These are phyloP conservation scores for Tipula unca DNA, from an alignment of 2,888 invertebrate genomes.

Conservation along the genomic window DNA sequence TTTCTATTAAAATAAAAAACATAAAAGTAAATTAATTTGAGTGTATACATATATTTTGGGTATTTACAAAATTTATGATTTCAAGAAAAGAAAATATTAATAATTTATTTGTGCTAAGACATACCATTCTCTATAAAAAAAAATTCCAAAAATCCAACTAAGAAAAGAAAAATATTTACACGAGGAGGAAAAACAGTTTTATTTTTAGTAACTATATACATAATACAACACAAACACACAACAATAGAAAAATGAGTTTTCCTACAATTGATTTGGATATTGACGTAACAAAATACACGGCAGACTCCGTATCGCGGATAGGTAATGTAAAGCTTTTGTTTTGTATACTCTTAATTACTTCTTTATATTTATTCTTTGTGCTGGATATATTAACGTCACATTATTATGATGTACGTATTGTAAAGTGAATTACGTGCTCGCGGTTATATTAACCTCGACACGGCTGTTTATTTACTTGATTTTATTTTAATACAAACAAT, in stretches of 20 bases:
- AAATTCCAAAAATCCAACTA: background rate
- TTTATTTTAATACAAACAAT: background rate
- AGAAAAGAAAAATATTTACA: background rate
- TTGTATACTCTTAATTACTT: background rate
- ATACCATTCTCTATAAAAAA: background rate
- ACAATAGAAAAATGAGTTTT: background rate
- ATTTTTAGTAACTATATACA: background rate
- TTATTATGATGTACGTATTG: background rate
- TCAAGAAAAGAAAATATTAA: background rate
- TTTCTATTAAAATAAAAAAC: background rate
- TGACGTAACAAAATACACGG: background rate
- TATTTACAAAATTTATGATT: slow-evolving; percentile 8
- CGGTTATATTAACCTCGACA: background rate
- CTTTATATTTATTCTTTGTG: too few relatives aligned
- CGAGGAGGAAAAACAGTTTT: background rate
- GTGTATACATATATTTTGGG: background rate
- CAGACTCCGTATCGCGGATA: background rate
- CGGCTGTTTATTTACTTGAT: background rate
- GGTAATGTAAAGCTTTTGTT: background rate
- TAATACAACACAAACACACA: background rate
- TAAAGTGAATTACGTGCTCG: background rate
- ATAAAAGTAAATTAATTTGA: background rate
- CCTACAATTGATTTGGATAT: background rate
- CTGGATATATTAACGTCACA: background rate
- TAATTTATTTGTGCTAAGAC: background rate